A percentile compares a stretch with the other conserved stretches of the same genome.
These are phyloP conservation scores for Microhierax caerulescens DNA, from an alignment of 2,797 vertebrate species.

Conservation along the genomic window DNA sequence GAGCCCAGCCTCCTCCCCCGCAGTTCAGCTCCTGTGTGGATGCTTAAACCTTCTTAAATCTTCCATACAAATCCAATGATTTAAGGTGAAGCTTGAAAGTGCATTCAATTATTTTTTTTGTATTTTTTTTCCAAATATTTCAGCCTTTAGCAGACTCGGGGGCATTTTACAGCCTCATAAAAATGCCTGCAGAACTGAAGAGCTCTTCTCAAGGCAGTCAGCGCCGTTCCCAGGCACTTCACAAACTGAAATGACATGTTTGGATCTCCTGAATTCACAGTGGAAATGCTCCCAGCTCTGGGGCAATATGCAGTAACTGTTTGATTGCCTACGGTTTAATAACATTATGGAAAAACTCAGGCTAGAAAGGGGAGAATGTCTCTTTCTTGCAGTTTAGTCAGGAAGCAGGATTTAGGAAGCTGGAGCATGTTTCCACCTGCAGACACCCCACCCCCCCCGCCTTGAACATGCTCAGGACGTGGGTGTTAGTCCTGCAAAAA, in stretches of 20 bases:
- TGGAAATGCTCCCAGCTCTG: not conserved
- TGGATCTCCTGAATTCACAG: not conserved
- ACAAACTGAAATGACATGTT: not conserved
- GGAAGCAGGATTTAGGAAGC: not conserved
- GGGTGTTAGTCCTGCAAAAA: not conserved
- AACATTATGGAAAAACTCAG: not conserved
- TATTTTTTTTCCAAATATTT: not conserved
- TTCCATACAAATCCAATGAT: not conserved
- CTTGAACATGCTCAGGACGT: not conserved
- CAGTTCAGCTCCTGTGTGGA: not conserved
- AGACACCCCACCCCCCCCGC: accelerated
- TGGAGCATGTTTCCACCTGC: not conserved
- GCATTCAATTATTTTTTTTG: not conserved
- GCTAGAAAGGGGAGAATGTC: not conserved
- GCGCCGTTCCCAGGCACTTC: not conserved
- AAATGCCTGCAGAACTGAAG: not conserved
- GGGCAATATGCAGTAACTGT: not conserved
- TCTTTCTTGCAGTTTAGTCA: not conserved
- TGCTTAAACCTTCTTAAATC: not conserved
- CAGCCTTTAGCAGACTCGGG: not conserved
- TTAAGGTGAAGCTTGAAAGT: not conserved
- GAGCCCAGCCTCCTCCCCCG: not conserved
- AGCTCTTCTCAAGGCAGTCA: not conserved
- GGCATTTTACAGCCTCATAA: not conserved
- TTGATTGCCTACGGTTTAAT: not conserved